Percentiles rank a stretch among this genome's conserved stretches.
These are phyloP conservation scores for Brenthis ino DNA, from an alignment of 2,888 invertebrate species.

Conservation along the genomic window DNA sequence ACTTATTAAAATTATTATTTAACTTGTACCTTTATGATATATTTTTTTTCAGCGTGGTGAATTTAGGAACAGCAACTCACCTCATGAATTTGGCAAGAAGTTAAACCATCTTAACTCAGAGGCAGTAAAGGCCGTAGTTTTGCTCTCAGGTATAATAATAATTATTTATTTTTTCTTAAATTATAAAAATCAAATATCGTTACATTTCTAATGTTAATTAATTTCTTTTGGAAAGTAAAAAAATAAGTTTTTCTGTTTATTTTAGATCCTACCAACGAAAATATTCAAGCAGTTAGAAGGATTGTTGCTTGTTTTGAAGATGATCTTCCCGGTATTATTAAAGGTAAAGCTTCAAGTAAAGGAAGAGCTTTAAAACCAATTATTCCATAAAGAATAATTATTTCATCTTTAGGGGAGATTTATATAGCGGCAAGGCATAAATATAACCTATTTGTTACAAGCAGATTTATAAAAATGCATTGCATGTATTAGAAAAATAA, in stretches of 20 bases:
- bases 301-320: constrained; percentile 52
- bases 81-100: constrained; percentile 81
- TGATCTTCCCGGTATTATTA: constrained; percentile 52
- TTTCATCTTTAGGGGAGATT: no score
- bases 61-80: constrained; percentile 33
- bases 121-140: constrained; percentile 95
- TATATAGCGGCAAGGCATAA: no score
- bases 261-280: constrained; percentile 83
- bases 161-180: background rate
- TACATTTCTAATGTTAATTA: background rate
- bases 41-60: constrained; percentile 36
- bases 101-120: constrained; percentile 95
- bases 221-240: background rate
- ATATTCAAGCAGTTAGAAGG: constrained; percentile 48
- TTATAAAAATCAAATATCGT: background rate
- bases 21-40: background rate
- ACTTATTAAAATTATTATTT: background rate
- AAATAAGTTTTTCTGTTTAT: constrained; percentile 22
- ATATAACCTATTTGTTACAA: no score
- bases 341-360: constrained; percentile 47
- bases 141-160: constrained; percentile 84
- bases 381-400: no score
- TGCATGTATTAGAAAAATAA: no score
- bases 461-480: no score
- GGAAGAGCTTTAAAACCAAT: no score